Conservation (phyloP, 2,797 vertebrate genomes). For the Danio kyathit region DNA sequence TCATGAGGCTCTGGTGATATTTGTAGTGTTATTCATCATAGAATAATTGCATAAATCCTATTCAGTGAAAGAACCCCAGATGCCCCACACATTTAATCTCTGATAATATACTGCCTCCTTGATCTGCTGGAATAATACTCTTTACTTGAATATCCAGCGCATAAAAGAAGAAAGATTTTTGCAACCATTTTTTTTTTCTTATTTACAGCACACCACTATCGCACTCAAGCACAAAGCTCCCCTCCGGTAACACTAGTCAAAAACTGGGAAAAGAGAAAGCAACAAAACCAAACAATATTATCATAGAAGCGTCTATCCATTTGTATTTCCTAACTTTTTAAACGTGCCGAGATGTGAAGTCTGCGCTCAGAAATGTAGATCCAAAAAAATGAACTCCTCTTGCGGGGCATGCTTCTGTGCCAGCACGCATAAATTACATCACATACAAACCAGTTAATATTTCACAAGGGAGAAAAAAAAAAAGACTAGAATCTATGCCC, state of each 20-base stretch:
- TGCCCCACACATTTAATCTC: slow-evolving; percentile 44
- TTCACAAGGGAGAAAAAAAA: slow-evolving; percentile 31
- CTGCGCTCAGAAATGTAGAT: slow-evolving; percentile 41
- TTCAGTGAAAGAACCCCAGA: slow-evolving; percentile 48
- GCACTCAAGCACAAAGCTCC: slow-evolving; percentile 2
- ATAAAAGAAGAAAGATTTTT: background rate
- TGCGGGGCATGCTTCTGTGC: slow-evolving; percentile 54
- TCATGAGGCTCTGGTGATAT: slow-evolving; percentile 61
- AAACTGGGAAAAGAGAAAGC: slow-evolving; percentile 25
- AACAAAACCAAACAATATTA: slow-evolving; percentile 38
- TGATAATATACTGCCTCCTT: slow-evolving; percentile 41
- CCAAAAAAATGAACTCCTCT: slow-evolving; percentile 47
- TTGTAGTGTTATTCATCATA: slow-evolving; percentile 62
- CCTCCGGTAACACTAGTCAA: slow-evolving; percentile 30
- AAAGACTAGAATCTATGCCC: slow-evolving; percentile 12
- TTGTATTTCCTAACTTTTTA: slow-evolving; percentile 44
- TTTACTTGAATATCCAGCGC: slow-evolving; percentile 28
- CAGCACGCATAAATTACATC: slow-evolving; percentile 61
- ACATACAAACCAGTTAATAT: slow-evolving; percentile 56
- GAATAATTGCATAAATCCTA: slow-evolving; percentile 59
- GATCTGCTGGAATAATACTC: slow-evolving; percentile 26
- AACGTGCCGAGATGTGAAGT: slow-evolving; percentile 32
- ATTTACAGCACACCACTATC: slow-evolving; percentile 20
- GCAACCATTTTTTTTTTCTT: slow-evolving; percentile 11
- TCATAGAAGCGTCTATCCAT: slow-evolving; percentile 36